These are phyloP conservation scores for Varanus komodoensis DNA, from an alignment of 2,113 vertebrate species.

Conservation along the genomic window DNA sequence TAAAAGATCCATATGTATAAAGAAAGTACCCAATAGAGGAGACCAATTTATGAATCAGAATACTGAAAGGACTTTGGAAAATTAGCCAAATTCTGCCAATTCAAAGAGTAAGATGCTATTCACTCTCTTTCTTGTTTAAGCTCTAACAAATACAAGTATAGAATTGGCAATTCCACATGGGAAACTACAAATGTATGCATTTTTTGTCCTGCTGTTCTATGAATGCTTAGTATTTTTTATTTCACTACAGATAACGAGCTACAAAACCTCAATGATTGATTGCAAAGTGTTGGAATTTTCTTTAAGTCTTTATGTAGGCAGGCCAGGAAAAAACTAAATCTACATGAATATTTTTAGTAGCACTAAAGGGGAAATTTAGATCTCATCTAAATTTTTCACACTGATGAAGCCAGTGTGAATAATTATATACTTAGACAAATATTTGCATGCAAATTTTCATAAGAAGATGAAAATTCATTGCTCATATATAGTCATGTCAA, in stretches of 20 bases:
- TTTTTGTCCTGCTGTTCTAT: not conserved
- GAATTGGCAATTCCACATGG: not conserved
- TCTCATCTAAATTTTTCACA: not conserved
- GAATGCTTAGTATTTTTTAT: not conserved
- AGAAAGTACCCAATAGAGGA: not conserved
- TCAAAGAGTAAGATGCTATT: conserved; percentile 30
- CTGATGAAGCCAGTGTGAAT: not conserved
- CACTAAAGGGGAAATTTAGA: not conserved
- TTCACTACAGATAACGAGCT: not conserved
- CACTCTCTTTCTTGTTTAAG: not conserved
- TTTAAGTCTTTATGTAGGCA: not conserved
- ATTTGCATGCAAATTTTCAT: conserved; percentile 10
- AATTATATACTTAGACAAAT: not conserved
- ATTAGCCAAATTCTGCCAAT: not conserved
- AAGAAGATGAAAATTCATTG: not conserved
- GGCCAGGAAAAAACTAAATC: too few species aligned
- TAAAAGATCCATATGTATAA: conserved; percentile 5
- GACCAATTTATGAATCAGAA: conserved; percentile 33
- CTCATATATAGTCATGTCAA: not conserved
- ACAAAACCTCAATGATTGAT: not conserved
- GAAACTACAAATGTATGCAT: not conserved
- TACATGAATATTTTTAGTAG: not conserved
- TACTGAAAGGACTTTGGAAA: conserved; percentile 30
- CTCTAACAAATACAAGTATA: not conserved
- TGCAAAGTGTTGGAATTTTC: not conserved